Base-by-base conservation (phyloP, 2,113 vertebrate genomes). In the Lycaon pictus region DNA sequence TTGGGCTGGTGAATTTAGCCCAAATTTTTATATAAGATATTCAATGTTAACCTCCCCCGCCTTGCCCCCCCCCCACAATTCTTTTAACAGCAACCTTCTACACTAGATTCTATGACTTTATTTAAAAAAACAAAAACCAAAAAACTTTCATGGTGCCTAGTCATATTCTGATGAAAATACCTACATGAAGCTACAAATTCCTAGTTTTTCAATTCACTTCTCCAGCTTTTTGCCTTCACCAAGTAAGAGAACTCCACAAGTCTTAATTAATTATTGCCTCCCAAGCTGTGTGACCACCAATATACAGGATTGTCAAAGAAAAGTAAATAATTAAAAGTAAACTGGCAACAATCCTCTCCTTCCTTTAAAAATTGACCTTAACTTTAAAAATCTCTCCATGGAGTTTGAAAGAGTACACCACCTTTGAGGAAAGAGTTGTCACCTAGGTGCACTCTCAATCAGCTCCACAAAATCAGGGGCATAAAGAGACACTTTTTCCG, bases 381-480 rank as follows among this genome's bases (percentile, higher is more conserved):
- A 80, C 56, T 95, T 88, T 35, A 48, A 84, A 65, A 29, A 87
- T 51, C 15, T 29, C 13, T 93, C 62, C 53, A 88, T 55, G 56
- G 16, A 94, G 17, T 77, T 83, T 25, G 27, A 76, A 93, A 86
- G 1, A 86, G 22, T 13, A 58, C 55, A 84, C 67, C 82, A 48
- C 79, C 92, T 94, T n/a, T 91, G 20, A 92, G 51, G n/a, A 96
- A 93, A 74, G 62, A 65, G 67, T 88, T 98, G 74, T 85, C 91
- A 91, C 65, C 63, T 89, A 19, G 0, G 2, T 13, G 56, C 15
- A 51, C 55, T 48, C n/a, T 60, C 62, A 27, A 93, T 58, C 80
- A 72, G 29, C n/a, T 58, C 48, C 88, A 87, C 3, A 27, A 56
- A 71, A 74, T 58, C 12, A 76, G 25, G 63, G 65, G 51, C 62